These are phyloP conservation scores for Hydrocynus forskahlii DNA, from an alignment of 2,797 vertebrate genomes.

Conservation along the genomic window DNA sequence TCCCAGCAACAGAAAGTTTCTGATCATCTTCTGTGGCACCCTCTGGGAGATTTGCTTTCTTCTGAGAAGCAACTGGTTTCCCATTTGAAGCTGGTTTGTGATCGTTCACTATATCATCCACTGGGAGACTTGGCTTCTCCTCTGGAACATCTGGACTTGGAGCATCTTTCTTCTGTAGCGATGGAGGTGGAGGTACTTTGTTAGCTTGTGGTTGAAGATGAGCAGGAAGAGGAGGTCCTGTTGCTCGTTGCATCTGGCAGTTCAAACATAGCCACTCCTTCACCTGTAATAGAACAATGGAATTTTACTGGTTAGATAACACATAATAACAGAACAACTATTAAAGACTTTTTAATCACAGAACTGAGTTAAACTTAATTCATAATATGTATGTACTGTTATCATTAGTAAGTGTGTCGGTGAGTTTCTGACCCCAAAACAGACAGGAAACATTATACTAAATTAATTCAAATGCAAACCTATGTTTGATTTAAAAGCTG, in stretches of 20 bases:
- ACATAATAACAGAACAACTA: constrained; percentile 52
- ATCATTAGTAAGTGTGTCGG: no score
- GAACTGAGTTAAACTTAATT: no score
- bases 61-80: constrained; percentile 40
- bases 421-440: no score
- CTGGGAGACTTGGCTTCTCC: constrained; percentile 46
- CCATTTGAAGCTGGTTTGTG: constrained; percentile 1
- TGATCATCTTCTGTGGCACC: constrained; percentile 55
- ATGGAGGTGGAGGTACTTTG: constrained; percentile 49
- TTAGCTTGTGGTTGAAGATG: constrained; percentile 64
- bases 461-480: no score
- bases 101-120: constrained; percentile 16
- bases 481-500: not conserved
- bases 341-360: no score
- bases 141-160: constrained; percentile 53
- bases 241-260: constrained; percentile 84
- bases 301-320: constrained; percentile 20
- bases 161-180: constrained; percentile 21
- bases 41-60: constrained; percentile 51
- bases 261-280: constrained; percentile 88
- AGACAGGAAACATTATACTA: no score
- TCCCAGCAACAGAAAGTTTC: constrained; percentile 44
- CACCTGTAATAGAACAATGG: constrained; percentile 66
- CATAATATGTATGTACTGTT: no score
- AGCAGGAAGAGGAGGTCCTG: constrained; percentile 63